Evolutionary conservation across 2,888 invertebrate species (phyloP), one percentile per base, ranked within the genome.

Genomic region (Eustalomyia histrio): DNA sequence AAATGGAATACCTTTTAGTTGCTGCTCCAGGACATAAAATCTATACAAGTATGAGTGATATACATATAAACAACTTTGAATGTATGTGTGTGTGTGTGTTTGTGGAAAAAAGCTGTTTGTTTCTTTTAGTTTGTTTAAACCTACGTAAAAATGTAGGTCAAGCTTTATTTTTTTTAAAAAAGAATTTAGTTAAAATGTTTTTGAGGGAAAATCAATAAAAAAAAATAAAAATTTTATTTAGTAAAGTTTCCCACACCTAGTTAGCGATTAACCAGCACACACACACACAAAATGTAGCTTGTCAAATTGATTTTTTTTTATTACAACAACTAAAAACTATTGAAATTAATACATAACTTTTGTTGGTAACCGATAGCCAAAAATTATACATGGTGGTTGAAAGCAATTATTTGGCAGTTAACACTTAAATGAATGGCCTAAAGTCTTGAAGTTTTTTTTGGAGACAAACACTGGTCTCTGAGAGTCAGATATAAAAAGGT

Each of bases 91-190:
- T 24, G 24, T 24, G 24, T 24, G 24, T 1, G 10, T 4, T 14
- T 43, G 5, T 47, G 43, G 43, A 47, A 2, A 43, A 47, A 47
- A 47, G 14, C 6, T n/a, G 43, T 47, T 17, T 29, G 47, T 16
- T 76, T 35, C 52, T 50, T 76, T 29, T 24, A 16, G 58, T 64
- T 7, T 14, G 3, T 14, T 71, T 4, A 33, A 52, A 39, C 50
- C 76, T 71, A 72, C 76, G 55, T 72, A 67, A 21, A 52, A 78
- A 78, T 72, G 78, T 81, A 78, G 81, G 81, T 81, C 81, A 81
- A 78, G 47, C 72, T 72, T 69, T 67, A 58, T 68, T 71, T 72
- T 61, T 81, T 78, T n/a, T n/a, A n/a, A n/a, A n/a, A n/a, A n/a
- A 21, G 24, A 21, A 63, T 47, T 71, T 50, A 67, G 57, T 72